Percentiles rank a stretch among this genome's conserved stretches.
phyloP scores from a whole-genome alignment of 2,113 vertebrate genomes.

The Cygnus buccinator region DNA sequence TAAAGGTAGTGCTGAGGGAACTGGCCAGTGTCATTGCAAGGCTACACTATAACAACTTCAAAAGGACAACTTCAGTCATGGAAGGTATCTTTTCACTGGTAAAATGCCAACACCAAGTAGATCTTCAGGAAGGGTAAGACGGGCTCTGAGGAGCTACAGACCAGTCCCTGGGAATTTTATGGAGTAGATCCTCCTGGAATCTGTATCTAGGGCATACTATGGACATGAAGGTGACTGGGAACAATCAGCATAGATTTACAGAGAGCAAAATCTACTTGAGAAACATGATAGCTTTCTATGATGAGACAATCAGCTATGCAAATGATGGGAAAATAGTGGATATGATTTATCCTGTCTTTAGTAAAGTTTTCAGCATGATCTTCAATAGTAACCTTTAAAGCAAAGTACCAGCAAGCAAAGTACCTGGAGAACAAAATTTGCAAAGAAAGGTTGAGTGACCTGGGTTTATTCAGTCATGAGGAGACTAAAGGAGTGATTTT shows the following conservation, averaged over 20 bases:
- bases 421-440: too few species aligned
- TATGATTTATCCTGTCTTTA: background rate
- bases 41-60: background rate
- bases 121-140: background rate
- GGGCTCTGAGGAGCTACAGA: background rate
- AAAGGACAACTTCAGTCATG: background rate
- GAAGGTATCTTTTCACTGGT: background rate
- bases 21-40: background rate
- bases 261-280: background rate
- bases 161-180: background rate
- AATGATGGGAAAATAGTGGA: background rate
- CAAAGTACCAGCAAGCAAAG: background rate
- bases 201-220: background rate
- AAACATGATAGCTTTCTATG: background rate
- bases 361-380: background rate
- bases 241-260: background rate
- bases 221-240: background rate
- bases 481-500: background rate
- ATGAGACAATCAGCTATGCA: background rate
- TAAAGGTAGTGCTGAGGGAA: background rate
- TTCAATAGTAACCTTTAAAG: background rate
- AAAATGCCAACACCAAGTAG: background rate
- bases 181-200: background rate
- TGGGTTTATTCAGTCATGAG: background rate
- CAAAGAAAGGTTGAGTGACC: too few species aligned